These are phyloP conservation scores for Druon quercuslanigerum DNA, from an alignment of 1,140 invertebrate species.

Conservation along the genomic window DNA sequence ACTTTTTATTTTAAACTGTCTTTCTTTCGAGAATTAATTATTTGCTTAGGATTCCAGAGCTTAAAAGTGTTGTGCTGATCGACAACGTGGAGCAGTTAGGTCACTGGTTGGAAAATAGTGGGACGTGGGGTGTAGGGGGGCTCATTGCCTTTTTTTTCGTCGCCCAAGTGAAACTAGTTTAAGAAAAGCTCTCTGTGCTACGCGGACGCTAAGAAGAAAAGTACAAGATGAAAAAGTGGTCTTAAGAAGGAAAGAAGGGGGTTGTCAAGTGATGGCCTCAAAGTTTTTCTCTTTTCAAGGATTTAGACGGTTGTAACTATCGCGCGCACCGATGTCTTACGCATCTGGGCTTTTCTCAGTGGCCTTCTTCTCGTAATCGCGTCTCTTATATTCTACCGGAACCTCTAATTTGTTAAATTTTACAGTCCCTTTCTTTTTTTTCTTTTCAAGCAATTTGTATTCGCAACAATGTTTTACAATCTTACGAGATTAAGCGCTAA, in stretches of 20 bases:
- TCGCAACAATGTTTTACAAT: conserved; percentile 15
- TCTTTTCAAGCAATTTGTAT: conserved; percentile 8
- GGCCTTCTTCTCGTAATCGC: background rate
- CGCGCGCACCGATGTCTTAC: background rate
- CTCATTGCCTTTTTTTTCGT: background rate
- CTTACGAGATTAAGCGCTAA: conserved; percentile 7
- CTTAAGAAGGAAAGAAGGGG: conserved; percentile 7
- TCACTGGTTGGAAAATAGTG: background rate
- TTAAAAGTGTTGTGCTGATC: conserved; percentile 23
- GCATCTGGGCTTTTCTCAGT: conserved; percentile 1
- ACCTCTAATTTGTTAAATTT: conserved; percentile 11
- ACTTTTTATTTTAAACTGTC: conserved; percentile 44
- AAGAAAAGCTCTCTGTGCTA: conserved; percentile 22
- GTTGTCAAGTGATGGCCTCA: background rate
- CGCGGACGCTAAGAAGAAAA: conserved; percentile 17
- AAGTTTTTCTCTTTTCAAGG: conserved; percentile 37
- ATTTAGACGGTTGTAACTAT: conserved; percentile 46
- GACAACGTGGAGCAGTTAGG: conserved; percentile 1
- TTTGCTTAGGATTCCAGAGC: conserved; percentile 36
- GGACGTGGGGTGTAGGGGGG: background rate
- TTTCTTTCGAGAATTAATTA: conserved; percentile 54
- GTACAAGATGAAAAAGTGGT: background rate
- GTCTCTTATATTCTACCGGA: background rate
- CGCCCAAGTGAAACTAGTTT: conserved; percentile 19
- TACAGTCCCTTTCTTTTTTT: background rate